Base-by-base conservation (phyloP, 2,888 invertebrate species). In the Dione juno region DNA sequence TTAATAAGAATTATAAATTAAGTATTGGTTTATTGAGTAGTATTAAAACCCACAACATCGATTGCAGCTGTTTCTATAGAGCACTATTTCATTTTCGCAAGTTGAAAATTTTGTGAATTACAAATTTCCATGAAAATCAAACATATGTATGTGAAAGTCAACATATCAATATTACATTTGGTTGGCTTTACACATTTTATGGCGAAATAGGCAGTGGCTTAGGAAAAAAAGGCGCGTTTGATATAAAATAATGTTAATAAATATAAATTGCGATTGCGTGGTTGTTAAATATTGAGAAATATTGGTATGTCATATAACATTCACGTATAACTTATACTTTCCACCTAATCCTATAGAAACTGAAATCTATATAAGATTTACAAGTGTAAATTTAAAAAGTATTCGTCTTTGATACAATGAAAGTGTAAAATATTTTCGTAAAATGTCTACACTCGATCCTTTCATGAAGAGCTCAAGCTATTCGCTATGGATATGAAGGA, bases 401-500 rank as follows among this genome's bases (percentile, higher is more conserved):
- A 19, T 52, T 52, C 28, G 14, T 59, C n/a, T 61, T 21, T 43
- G 6, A 50, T 16, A 41, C 10, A 67, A 52, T 52, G 6, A 57
- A 57, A 57, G 16, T 35, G 37, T 19, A 16, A 35, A 41, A 61
- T 52, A 61, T 43, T 52, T 43, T n/a, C 41, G 52, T 61, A 45
- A 61, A 43, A 61, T 45, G 21, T 52, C 43, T 52, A 61, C 41
- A 61, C 50, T 67, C 45, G 45, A 61, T 53, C 16, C 52, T 63
- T 64, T 69, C 45, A 48, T 21, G 16, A 64, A 64, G 53, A 41
- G 50, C 37, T 61, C 53, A 53, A 19, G 40, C 48, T 53, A 61
- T 66, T 65, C 57, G 43, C n/a, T 57, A 64, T 65, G 58, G 59
- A 72, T 67, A 70, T 45, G 48, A 40, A 68, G 66, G 28, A 53